phyloP scores from a whole-genome alignment of 2,797 vertebrate species.

The Rhabdomys pumilio region DNA sequence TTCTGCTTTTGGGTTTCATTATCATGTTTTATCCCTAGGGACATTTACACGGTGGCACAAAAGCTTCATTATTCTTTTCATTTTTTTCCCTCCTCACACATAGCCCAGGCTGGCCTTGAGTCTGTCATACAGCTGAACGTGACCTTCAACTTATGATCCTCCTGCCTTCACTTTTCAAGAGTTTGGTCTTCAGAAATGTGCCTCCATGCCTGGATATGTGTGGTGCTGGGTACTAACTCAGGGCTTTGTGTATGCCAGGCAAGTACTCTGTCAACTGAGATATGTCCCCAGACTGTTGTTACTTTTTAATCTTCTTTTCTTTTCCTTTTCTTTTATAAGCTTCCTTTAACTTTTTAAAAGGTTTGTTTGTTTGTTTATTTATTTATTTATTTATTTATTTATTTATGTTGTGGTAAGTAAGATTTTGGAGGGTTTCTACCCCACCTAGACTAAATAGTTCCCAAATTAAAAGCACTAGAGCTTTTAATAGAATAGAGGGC shows the following conservation, averaged over 20 bases:
- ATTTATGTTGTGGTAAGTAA: no score
- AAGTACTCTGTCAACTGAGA: background rate
- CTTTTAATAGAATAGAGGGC: no score
- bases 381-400: background rate
- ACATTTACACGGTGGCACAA: background rate
- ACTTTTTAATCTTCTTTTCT: no score
- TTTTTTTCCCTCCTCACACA: accelerated
- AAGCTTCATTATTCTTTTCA: background rate
- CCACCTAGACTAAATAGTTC: no score
- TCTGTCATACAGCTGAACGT: background rate
- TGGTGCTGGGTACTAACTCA: no score
- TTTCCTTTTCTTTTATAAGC: background rate
- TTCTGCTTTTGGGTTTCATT: background rate
- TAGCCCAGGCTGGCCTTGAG: background rate
- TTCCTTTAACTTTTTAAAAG: background rate
- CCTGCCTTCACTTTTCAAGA: background rate
- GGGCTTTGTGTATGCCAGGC: background rate
- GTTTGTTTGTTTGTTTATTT: no score
- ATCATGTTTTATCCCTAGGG: background rate
- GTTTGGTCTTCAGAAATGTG: background rate
- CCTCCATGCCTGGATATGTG: no score
- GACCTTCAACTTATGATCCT: background rate
- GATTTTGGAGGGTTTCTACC: no score
- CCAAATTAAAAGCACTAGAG: no score
- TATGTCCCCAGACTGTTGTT: background rate